Base-by-base conservation (phyloP, 2,888 invertebrate species). In the Andrena camellia region DNA sequence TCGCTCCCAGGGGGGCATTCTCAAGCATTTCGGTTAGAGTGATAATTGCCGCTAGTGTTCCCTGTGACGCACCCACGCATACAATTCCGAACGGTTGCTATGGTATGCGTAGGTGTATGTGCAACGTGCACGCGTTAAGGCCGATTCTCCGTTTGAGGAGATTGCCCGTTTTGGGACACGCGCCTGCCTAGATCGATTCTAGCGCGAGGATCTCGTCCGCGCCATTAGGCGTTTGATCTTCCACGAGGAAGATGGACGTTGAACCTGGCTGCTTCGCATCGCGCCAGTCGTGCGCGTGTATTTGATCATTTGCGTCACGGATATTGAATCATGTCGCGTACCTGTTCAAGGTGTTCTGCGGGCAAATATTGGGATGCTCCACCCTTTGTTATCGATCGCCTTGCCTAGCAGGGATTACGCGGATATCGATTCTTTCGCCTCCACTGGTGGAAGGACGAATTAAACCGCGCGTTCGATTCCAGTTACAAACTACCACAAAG, bases 11-110 rank as follows among this genome's bases (percentile, higher is more conserved):
- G 66, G 82, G 77, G 66, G 59, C 77, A 52, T 71, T 82, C 71
- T 68, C n/a, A 50, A 67, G 88, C 89, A 90, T 91, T 90, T 90
- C 85, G 90, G 90, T 90, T 88, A 83, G 91, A 88, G 90, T 89
- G 92, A 92, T 92, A 92, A 93, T 92, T 92, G 90, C 90, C 89
- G 90, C 89, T 90, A 88, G 89, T 85, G 89, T 81, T 88, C 83
- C 80, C 73, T 52, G 63, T 66, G 77, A 76, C 66, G 68, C 57
- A 26, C 3, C 57, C 83, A 62, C 66, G 78, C 81, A 78, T 69
- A 70, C 68, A 35, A 35, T 66, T 54, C 52, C 31, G 10, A 64
- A n/a, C 33, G 23, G 31, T 64, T 33, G 74, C 62, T 74, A 8
- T 29, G 82, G 70, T 73, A 67, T 81, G 81, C 79, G 66, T 62